Evolutionary conservation across 2,113 vertebrate species (phyloP).

Genomic region (Chionis minor): DNA sequence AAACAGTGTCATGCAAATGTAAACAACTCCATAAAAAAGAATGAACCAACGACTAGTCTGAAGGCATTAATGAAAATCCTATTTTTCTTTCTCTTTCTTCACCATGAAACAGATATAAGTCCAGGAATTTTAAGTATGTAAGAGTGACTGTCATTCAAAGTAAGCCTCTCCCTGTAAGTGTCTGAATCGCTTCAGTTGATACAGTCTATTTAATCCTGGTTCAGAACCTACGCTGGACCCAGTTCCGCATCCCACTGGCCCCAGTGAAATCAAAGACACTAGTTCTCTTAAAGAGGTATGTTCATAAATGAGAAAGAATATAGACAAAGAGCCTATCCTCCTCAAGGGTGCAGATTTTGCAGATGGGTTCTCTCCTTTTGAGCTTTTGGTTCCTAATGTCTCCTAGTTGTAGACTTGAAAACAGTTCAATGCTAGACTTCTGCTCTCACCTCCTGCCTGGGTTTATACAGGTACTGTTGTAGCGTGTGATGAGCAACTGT

Average conservation of each 20-base stretch:
- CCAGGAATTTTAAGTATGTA: neutral
- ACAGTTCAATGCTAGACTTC: neutral
- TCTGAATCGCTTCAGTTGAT: neutral
- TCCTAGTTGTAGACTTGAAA: neutral
- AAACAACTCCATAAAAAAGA: neutral
- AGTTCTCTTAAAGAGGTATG: neutral
- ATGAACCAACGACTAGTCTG: neutral
- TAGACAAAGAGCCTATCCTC: neutral
- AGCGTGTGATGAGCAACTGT: constrained; percentile 87
- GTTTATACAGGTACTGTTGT: constrained; percentile 92
- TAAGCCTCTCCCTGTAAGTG: neutral
- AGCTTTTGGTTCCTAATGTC: neutral
- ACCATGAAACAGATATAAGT: neutral
- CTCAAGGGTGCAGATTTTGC: neutral
- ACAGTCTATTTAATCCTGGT: neutral
- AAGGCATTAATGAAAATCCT: neutral
- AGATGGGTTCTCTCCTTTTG: neutral
- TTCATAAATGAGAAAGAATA: neutral
- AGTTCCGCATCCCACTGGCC: neutral
- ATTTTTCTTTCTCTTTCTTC: neutral
- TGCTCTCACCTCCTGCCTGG: constrained; percentile 85
- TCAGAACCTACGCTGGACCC: neutral
- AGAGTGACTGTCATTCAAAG: neutral
- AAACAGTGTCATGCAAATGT: neutral
- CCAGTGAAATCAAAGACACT: neutral